A percentile compares a stretch with the other conserved stretches of the same genome.
These are phyloP conservation scores for Ctena decussata DNA, from an alignment of 2,888 invertebrate genomes.

Conservation along the genomic window DNA sequence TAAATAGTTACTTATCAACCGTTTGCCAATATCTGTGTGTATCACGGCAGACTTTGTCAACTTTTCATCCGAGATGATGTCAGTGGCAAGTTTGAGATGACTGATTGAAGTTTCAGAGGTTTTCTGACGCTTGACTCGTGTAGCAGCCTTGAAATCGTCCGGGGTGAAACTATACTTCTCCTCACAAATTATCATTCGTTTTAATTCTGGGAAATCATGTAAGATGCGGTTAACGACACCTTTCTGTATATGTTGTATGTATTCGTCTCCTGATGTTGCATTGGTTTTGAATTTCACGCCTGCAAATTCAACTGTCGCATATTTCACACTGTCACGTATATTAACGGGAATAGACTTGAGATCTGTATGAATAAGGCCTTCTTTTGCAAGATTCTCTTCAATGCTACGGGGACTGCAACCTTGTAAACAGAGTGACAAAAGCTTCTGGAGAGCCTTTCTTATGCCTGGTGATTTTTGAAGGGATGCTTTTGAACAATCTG, in stretches of 20 bases:
- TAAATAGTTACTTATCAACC: conserved; percentile 43
- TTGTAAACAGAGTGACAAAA: neutral
- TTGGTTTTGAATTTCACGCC: conserved; percentile 43
- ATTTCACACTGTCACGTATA: neutral
- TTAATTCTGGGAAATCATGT: neutral
- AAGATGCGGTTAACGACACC: neutral
- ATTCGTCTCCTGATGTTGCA: conserved; percentile 36
- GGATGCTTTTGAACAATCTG: conserved; percentile 40
- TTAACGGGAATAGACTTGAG: neutral
- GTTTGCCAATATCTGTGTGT: conserved; percentile 23
- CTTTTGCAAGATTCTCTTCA: neutral
- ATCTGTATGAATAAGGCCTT: neutral
- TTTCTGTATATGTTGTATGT: conserved; percentile 22
- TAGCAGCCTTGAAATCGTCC: conserved; percentile 38
- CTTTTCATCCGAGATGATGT: conserved; percentile 19
- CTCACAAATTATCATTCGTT: conserved; percentile 33
- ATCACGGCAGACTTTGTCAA: conserved; percentile 25
- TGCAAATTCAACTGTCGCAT: conserved; percentile 28
- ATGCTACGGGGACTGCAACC: neutral
- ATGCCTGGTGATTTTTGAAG: conserved; percentile 32
- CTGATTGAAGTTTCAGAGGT: neutral
- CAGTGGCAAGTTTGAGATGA: conserved; percentile 28
- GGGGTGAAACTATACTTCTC: conserved; percentile 45
- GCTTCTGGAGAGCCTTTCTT: conserved; percentile 14
- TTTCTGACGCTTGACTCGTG: conserved; percentile 18